Evolutionary conservation across 2,113 vertebrate genomes (phyloP).

Genomic region (Rhea americana): DNA sequence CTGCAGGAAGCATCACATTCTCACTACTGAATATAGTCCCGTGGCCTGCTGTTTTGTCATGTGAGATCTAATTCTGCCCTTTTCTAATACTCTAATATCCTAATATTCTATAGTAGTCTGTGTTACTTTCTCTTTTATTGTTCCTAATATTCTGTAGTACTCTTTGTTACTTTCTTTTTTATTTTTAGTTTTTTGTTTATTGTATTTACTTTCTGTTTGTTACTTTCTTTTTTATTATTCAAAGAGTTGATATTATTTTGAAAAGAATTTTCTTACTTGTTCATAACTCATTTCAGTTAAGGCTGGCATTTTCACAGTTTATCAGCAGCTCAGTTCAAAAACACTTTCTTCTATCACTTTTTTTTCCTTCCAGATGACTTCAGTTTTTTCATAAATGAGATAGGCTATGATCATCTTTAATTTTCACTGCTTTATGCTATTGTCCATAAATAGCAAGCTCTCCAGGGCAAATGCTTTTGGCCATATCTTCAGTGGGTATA

Average conservation of each 20-base stretch:
- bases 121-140: neutral
- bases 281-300: neutral
- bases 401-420: neutral
- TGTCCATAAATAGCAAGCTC: neutral
- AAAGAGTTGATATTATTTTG: neutral
- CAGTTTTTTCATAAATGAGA: neutral
- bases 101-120: neutral
- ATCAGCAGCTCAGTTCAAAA: neutral
- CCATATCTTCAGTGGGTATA: neutral
- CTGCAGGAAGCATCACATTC: fast-evolving
- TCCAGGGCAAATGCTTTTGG: neutral
- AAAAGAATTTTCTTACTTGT: neutral
- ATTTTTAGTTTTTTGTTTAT: too few species aligned
- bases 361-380: neutral
- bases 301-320: neutral
- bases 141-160: neutral
- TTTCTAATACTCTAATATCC: neutral
- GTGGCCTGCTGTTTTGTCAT: neutral
- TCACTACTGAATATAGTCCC: neutral
- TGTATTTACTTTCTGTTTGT: neutral
- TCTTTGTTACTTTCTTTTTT: neutral
- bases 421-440: neutral
- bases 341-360: neutral
- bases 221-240: neutral
- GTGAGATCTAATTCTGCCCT: neutral